phyloP scores from a whole-genome alignment of 2,888 invertebrate species.

The Loripinus fragilis region DNA sequence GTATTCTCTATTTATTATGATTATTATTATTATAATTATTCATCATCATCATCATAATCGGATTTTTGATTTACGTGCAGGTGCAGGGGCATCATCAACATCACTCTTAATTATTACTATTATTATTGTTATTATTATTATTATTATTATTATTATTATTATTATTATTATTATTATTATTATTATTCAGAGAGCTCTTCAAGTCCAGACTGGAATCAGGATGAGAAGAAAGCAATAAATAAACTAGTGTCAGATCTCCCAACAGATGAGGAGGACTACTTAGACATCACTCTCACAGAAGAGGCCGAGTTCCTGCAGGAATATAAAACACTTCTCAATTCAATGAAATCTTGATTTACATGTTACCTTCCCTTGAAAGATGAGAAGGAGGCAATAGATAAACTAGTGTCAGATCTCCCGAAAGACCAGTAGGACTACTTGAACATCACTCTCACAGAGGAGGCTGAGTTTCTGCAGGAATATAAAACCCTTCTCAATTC shows the following conservation, averaged over 20 bases:
- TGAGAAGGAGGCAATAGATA: constrained; percentile 73
- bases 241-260: constrained; percentile 84
- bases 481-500: constrained; percentile 51
- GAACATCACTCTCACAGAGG: constrained; percentile 88
- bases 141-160: no score
- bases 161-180: no score
- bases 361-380: constrained; percentile 31
- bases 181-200: not conserved
- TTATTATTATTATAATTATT: no score
- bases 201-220: constrained; percentile 42
- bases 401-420: constrained; percentile 84
- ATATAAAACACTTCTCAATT: constrained; percentile 52
- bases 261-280: constrained; percentile 88
- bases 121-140: no score
- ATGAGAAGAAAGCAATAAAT: constrained; percentile 72
- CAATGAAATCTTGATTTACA: not conserved
- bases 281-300: constrained; percentile 88
- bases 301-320: constrained; percentile 87
- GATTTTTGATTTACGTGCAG: no score
- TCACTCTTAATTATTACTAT: no score
- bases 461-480: constrained; percentile 86
- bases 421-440: constrained; percentile 89
- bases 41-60: no score
- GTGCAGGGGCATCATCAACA: no score
- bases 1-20: no score